phyloP scores from a whole-genome alignment of 2,888 invertebrate species.

The Camponotus fellah region DNA sequence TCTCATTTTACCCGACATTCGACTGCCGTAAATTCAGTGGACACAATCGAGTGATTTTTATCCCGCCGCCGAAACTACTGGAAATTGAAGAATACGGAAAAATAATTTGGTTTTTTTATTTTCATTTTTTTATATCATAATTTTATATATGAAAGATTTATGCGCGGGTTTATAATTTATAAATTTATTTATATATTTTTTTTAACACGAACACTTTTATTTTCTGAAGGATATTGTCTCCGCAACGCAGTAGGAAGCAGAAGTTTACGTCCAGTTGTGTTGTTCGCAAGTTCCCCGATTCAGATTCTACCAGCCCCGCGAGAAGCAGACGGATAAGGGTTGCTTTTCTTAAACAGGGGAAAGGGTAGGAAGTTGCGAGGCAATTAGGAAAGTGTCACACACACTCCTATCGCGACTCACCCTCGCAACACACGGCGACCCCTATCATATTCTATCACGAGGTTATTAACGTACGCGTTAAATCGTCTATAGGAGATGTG shows the following conservation, averaged over 20 bases:
- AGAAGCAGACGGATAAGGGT: constrained; percentile 73
- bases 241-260: neutral
- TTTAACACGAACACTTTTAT: neutral
- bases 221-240: constrained; percentile 6
- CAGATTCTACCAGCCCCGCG: constrained; percentile 55
- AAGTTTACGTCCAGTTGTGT: constrained; percentile 35
- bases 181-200: neutral
- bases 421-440: constrained; percentile 74
- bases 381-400: constrained; percentile 86
- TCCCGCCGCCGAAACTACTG: neutral
- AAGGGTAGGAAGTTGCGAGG: constrained; percentile 76
- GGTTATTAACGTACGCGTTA: constrained; percentile 75
- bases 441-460: constrained; percentile 78
- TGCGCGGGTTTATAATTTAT: neutral
- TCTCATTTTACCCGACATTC: constrained; percentile 47
- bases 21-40: constrained; percentile 27
- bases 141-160: neutral
- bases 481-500: constrained; percentile 60
- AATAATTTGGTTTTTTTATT: neutral
- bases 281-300: constrained; percentile 51
- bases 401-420: constrained; percentile 81
- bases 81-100: neutral
- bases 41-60: constrained; percentile 16
- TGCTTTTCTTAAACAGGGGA: constrained; percentile 82
- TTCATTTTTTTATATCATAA: neutral